Evolutionary conservation across 2,113 vertebrate species (phyloP).

Genomic region (Mustelus asterias): DNA sequence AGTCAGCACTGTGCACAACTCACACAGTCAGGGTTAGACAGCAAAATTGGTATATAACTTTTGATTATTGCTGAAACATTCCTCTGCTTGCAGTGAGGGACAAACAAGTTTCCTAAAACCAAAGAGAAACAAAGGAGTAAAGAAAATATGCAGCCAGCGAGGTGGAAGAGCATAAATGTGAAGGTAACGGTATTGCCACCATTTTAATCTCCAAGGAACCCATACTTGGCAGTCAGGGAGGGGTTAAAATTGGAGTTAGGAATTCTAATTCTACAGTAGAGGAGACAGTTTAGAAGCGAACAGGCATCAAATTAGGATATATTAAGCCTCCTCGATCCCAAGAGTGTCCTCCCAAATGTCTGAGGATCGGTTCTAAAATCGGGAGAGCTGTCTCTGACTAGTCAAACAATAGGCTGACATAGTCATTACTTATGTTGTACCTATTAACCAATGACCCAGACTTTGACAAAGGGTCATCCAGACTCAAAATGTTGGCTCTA

Average conservation of each 20-base stretch:
- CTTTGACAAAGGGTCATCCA: too few relatives aligned
- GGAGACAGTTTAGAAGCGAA: background rate
- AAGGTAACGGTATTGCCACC: background rate
- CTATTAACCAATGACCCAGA: too few relatives aligned
- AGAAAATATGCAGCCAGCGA: background rate
- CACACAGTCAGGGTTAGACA: background rate
- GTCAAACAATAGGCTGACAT: background rate
- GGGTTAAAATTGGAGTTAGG: background rate
- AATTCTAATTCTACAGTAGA: background rate
- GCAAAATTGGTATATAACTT: background rate
- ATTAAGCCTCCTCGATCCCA: too few relatives aligned
- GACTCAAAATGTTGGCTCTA: too few relatives aligned
- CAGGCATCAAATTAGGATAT: too few relatives aligned
- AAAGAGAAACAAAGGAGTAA: too few relatives aligned
- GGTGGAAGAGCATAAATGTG: background rate
- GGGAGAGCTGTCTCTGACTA: background rate
- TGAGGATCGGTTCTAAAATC: background rate
- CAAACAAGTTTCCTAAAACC: too few relatives aligned
- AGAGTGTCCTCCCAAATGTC: too few relatives aligned
- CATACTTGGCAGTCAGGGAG: background rate
- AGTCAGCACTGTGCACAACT: background rate
- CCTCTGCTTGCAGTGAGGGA: too few relatives aligned
- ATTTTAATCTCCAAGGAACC: background rate
- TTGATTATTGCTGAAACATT: background rate
- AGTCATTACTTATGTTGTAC: too few relatives aligned